Percentiles rank a stretch among this genome's conserved stretches.
Conservation (phyloP, 2,888 invertebrate species). For the Criorhina ranunculi region DNA sequence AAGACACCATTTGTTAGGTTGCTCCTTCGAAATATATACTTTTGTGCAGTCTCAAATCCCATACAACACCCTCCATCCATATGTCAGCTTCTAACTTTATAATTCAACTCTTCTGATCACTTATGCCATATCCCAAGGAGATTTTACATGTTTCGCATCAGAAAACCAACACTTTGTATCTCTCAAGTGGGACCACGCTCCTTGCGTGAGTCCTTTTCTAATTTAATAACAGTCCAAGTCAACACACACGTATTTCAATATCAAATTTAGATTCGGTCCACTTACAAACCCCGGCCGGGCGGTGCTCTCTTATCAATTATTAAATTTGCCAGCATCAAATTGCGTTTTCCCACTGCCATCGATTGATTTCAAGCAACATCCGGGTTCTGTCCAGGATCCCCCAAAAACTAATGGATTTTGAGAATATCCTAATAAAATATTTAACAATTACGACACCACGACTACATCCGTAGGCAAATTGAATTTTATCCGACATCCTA, state of each 20-base stretch:
- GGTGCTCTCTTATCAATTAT: conserved; percentile 44
- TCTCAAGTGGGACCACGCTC: background rate
- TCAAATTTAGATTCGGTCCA: conserved; percentile 48
- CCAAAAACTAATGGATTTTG: conserved; percentile 71
- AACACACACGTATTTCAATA: conserved; percentile 45
- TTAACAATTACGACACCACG: conserved; percentile 56
- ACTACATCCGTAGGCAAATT: conserved; percentile 68
- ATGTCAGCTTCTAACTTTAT: too few species aligned
- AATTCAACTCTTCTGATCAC: too few species aligned
- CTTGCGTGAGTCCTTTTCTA: background rate
- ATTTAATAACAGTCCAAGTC: conserved; percentile 27
- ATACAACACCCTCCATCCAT: too few species aligned
- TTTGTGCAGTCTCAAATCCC: too few species aligned
- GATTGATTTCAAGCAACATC: conserved; percentile 62
- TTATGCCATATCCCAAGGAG: background rate
- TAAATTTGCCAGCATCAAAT: conserved; percentile 52
- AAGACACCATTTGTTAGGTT: too few species aligned
- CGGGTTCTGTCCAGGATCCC: conserved; percentile 32
- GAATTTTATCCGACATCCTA: conserved; percentile 64
- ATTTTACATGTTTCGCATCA: background rate
- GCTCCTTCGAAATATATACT: too few species aligned
- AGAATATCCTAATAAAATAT: conserved; percentile 72
- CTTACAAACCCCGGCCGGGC: conserved; percentile 8
- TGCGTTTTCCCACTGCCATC: conserved; percentile 56
- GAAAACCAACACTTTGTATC: background rate